A percentile compares a stretch with the other conserved stretches of the same genome.
phyloP scores from a whole-genome alignment of 2,113 vertebrate genomes.

The Prionailurus bengalensis region DNA sequence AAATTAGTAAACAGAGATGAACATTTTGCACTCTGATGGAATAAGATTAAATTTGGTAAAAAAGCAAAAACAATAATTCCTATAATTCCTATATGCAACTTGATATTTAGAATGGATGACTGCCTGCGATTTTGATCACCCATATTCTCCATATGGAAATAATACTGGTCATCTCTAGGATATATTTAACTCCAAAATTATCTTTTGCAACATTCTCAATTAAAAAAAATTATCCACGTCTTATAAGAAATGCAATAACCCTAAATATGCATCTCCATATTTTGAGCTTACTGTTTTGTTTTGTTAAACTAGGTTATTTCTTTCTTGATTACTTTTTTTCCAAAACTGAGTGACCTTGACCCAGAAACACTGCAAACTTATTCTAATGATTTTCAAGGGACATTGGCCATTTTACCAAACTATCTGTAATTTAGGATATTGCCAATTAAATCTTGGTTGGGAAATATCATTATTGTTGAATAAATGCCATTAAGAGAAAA shows the following conservation, averaged over 20 bases:
- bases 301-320: neutral
- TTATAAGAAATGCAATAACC: neutral
- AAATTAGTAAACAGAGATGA: neutral
- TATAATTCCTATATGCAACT: neutral
- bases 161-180: neutral
- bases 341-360: neutral
- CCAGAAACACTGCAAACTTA: neutral
- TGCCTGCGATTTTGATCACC: neutral
- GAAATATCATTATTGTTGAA: constrained; percentile 8
- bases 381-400: neutral
- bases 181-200: neutral
- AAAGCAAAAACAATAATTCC: neutral
- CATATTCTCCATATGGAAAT: neutral
- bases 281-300: neutral
- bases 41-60: neutral
- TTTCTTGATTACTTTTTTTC: neutral
- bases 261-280: neutral
- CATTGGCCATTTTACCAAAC: neutral
- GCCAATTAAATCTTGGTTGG: neutral
- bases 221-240: neutral
- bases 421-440: neutral
- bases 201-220: neutral
- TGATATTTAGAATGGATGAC: neutral
- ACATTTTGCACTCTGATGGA: neutral
- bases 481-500: neutral